Base-by-base conservation (phyloP, 2,888 invertebrate genomes). In the Dorcus parallelipipedus region DNA sequence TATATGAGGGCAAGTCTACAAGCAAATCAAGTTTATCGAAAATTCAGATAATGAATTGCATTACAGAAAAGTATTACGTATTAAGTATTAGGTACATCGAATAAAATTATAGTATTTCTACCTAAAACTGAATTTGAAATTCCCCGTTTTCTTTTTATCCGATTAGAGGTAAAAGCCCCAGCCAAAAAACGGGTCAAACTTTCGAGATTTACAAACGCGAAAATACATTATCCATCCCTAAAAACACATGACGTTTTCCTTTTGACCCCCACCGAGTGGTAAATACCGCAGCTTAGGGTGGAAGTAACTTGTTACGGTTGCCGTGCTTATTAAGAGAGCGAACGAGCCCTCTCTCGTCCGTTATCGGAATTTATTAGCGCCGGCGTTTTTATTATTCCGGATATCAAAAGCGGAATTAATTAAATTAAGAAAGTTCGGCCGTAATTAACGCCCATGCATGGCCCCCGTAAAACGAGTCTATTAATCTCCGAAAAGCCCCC, bases 251-350 rank as follows among this genome's bases (percentile, higher is more conserved):
- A 53, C 59, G 60, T 41, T 60, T 60, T 57, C 55, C 59, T 60
- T 57, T 58, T 56, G 60, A 60, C 60, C 60, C 62, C 60, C 59
- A 33, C 62, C 54, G 58, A 56, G 62, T 52, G 58, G 58, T 59
- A 59, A 62, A 58, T 60, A 60, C 55, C 54, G 49, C 45, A 57
- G 56, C 60, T 60, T 60, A 59, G 61, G 61, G 61, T 33, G 61
- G 57, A 61, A 61, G 56, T 56, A 59, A 61, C 51, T 59, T 58
- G 61, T 56, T 57, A 59, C 54, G 47, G 58, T 47, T 56, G 49
- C 56, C 56, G 47, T 61, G 56, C 57, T 59, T 59, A 59, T 61
- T 59, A 59, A 54, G 54, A 53, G 23, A 14, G 57, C 26, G 20
- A 20, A 20, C 20, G 47, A n/a, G 47, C 26, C 20, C 20, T 45